Evolutionary conservation across 2,797 vertebrate genomes (phyloP).

Genomic region (Lagothrix lagotricha): DNA sequence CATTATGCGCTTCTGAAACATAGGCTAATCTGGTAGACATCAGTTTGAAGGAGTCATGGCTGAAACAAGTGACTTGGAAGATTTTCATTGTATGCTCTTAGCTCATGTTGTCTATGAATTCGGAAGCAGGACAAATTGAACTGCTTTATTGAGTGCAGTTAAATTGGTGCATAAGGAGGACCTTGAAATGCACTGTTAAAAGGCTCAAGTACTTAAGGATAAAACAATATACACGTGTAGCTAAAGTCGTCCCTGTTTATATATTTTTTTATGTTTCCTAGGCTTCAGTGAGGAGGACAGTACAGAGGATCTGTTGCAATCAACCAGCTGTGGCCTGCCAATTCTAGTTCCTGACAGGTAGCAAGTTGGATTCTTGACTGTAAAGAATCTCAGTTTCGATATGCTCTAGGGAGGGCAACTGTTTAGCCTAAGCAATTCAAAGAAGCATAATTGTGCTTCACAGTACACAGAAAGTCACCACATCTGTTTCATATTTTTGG

Average conservation of each 20-base stretch:
- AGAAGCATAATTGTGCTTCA: slow-evolving; percentile 84
- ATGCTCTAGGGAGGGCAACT: slow-evolving; percentile 84
- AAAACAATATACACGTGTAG: slow-evolving; percentile 44
- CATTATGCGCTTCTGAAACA: slow-evolving; percentile 62
- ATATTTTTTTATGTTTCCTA: slow-evolving; percentile 61
- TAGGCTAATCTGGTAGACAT: slow-evolving; percentile 29
- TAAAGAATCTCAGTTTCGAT: slow-evolving; percentile 80
- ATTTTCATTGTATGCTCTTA: neutral
- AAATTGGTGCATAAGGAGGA: neutral
- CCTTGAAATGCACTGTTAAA: slow-evolving; percentile 47
- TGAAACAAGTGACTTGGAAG: neutral
- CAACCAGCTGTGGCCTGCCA: slow-evolving; percentile 86
- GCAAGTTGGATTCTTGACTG: slow-evolving; percentile 85
- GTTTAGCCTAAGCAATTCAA: slow-evolving; percentile 86
- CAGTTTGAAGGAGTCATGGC: slow-evolving; percentile 34
- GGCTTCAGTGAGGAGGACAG: slow-evolving; percentile 77
- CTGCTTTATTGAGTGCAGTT: neutral
- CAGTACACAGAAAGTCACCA: slow-evolving; percentile 84
- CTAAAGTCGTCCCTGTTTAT: slow-evolving; percentile 67
- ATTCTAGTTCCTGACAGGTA: slow-evolving; percentile 87
- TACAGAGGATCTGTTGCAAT: slow-evolving; percentile 79
- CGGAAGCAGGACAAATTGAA: neutral
- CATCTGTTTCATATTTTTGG: slow-evolving; percentile 87
- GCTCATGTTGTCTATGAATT: slow-evolving; percentile 6
- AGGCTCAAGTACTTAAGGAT: slow-evolving; percentile 33